Evolutionary conservation across 2,113 vertebrate species (phyloP), one percentile per base, ranked within the genome.

Genomic region (Callopanchax toddi): DNA sequence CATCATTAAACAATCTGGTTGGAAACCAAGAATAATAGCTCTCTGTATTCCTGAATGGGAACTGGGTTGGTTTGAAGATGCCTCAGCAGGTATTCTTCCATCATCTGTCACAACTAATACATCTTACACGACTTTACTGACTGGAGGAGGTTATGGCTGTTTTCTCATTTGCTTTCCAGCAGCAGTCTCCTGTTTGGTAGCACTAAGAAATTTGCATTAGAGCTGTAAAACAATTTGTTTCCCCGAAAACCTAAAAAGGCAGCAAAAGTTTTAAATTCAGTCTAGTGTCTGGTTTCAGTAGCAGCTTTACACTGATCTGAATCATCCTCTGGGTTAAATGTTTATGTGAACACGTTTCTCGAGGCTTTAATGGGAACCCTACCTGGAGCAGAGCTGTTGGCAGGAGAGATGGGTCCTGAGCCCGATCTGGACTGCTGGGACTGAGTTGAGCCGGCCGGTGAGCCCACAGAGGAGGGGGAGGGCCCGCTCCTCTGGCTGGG

Each of bases 401-500:
- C 72, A 60, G 96, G 96, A 53, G 96, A 98, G 89, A 98, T 96
- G 54, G 96, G 95, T 65, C 96, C 96, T 5, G 96, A 98, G 42
- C 96, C 89, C 3, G 87, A 86, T 11, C 89, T 81, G 26, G 89
- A 91, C 11, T 87, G 89, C 80, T 89, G 92, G 1, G 96, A 97
- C 87, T 97, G 96, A 86, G 93, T 96, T 87, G 95, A 97, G 71
- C 96, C 96, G 5, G 94, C 95, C 0, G 96, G 96, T 29, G 96
- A 98, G 83, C 95, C 96, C 42, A 95, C 96, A 0, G 96, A 96
- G 64, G 96, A 97, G 54, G 96, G 96, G 0, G 96, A 98, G 0
- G 95, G 96, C 16, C 95, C 96, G 13, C 95, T 94, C 0, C 95
- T 93, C 74, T 97, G 94, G 88, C 93, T 92, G 75, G 95, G 92